Base-by-base conservation (phyloP, 2,888 invertebrate genomes). In the Pediacus dermestoides region DNA sequence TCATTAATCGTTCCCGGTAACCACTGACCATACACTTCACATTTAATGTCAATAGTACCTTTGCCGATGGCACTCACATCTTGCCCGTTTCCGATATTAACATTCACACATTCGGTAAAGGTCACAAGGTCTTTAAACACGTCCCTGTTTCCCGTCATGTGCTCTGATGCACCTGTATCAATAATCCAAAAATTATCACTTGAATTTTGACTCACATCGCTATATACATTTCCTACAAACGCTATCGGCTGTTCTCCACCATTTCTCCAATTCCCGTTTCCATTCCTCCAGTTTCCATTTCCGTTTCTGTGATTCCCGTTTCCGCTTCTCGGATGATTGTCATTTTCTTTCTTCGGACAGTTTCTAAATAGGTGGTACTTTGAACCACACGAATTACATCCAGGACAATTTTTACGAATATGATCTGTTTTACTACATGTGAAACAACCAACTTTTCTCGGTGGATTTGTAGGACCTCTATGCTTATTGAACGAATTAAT, bases 141-240 rank as follows among this genome's bases (percentile, higher is more conserved):
- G 15, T 33, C 26, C 27, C 10, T 4, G 39, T 44, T 30, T 28
- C 34, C 10, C 2, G 42, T 46, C 43, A 50, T 34, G 31, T 46
- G 50, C 34, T 52, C 37, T 6, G 46, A 38, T 3, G 38, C 42
- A 8, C 39, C 38, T 21, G 44, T 42, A 30, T 46, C 46, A 9
- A 49, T 41, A 2, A 46, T 21, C 44, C 46, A 39, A 8, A 33
- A 13, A n/a, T 30, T 14, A n/a, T n/a, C n/a, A n/a, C n/a, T n/a
- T n/a, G n/a, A n/a, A n/a, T n/a, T n/a, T n/a, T n/a, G n/a, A n/a
- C n/a, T n/a, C n/a, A n/a, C n/a, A n/a, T n/a, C n/a, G n/a, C n/a
- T n/a, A n/a, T n/a, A n/a, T 13, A 7, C 4, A 28, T 10, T 28
- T 3, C 35, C 35, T 7, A 35, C 25, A 27, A 27, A 35, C 15